Base-by-base conservation (phyloP, 2,888 invertebrate genomes). In the Acanthacorydalis orientalis region DNA sequence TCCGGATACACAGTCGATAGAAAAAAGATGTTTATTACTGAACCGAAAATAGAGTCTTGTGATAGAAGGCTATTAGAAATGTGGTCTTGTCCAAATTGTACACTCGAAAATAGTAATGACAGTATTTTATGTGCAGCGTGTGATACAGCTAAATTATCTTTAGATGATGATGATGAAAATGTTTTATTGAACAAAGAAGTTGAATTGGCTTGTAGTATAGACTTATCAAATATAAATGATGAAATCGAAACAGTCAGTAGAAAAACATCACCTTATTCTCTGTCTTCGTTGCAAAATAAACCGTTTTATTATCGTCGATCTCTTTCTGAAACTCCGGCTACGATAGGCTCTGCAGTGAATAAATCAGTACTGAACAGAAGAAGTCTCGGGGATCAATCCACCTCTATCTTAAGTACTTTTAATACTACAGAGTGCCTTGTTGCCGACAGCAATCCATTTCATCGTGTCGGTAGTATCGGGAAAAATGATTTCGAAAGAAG, bases 11-110 rank as follows among this genome's bases (percentile, higher is more conserved):
- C 48, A 70, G 71, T 49, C 60, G 72, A 44, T 67, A 65, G 55
- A 69, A 71, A 31, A 9, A 42, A 31, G 16, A 42, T 12, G 12
- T 42, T 16, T 10, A 37, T 12, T 7, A 12, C 37, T 12, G 37
- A 35, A 35, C 12, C 11, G n/a, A 35, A 35, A 12, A 23, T 23
- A 23, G 23, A 23, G 2, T 23, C 23, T 4, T n/a, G 12, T n/a
- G 37, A 57, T 49, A 67, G 62, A 31, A 51, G 68, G 45, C 68
- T 69, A 58, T 57, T 68, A 53, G 69, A 70, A 54, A 73, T 72
- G 45, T 83, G 83, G 83, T 75, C 79, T 11, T 83, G 83, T 58
- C 73, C 73, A 54, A 75, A 81, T 57, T 87, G 87, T 60, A 87
- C 87, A 0, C 64, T 86, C 34, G 75, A 83, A 54, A 87, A 87